A percentile compares a stretch with the other conserved stretches of the same genome.
phyloP scores from a whole-genome alignment of 2,888 invertebrate genomes.

The Eudiplozoon nipponicum region DNA sequence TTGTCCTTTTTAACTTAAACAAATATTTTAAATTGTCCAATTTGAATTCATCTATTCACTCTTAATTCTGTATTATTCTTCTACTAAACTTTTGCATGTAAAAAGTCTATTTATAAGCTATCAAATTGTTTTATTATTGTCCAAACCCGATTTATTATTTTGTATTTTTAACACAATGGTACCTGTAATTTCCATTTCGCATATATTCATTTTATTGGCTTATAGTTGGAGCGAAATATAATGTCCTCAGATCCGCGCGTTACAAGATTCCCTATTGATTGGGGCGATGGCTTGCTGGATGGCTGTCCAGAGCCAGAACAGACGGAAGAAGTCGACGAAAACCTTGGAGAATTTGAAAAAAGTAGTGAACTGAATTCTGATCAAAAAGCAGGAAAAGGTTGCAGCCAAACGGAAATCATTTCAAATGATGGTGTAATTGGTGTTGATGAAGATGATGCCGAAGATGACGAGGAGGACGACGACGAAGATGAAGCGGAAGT shows the following conservation, averaged over 20 bases:
- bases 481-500: conserved; percentile 1
- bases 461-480: neutral
- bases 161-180: conserved; percentile 5
- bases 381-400: neutral
- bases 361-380: no score
- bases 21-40: no score
- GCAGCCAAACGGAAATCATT: neutral
- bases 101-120: no score
- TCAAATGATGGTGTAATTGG: neutral
- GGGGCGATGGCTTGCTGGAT: conserved; percentile 33
- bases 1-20: no score
- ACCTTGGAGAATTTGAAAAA: no score
- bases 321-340: neutral
- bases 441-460: neutral
- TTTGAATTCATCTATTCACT: no score
- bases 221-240: conserved; percentile 41
- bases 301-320: conserved; percentile 4
- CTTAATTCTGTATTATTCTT: no score
- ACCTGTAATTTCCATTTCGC: conserved; percentile 20
- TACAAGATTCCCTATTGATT: conserved; percentile 77
- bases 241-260: conserved; percentile 63
- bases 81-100: no score
- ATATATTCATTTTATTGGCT: conserved; percentile 11
- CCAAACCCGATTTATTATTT: no score
- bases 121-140: no score